Evolutionary conservation across 2,113 vertebrate genomes (phyloP), one percentile per base, ranked within the genome.

Genomic region (Chaetura pelagica): DNA sequence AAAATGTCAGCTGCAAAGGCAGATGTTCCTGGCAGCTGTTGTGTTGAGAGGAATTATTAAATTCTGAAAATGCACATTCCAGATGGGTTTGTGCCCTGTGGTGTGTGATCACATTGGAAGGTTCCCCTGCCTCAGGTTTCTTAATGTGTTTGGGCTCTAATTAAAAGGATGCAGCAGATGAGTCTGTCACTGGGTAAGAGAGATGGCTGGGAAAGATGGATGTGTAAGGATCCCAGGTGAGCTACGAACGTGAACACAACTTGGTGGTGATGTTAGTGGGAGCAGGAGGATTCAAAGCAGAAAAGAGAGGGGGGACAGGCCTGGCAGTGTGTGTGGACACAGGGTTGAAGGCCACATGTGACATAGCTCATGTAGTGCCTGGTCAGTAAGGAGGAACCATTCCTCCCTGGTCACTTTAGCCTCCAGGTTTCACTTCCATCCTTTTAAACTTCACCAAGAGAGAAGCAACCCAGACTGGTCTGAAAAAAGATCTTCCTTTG

Each of bases 311-410:
- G 35, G 69, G 24, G 6, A 2, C 6, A 6, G 72, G n/a, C 74
- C 55, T 29, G 23, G 0, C 0, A 2, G 15, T 12, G 5, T 23
- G 4, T 2, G 1, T 58, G 58, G 71, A 16, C 34, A 20, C 14
- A 8, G 49, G 12, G 55, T 46, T 27, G 29, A n/a, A 30, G 74
- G 55, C 63, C 7, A 0, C 14, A 18, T 35, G 2, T 7, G 13
- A 18, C 11, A 15, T 24, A 15, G 4, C 52, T 66, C 18, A 3
- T 29, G 4, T 27, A 21, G 4, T 1, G 2, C 8, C n/a, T 23
- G 40, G 2, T 52, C 74, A 38, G 24, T 19, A 24, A 34, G 38
- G 5, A 68, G 58, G 38, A 67, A 2, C 55, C 13, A 4, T 48
- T 84, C 64, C 51, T 66, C 46, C 20, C 23, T 14, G 35, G 35